Evolutionary conservation across 2,797 vertebrate genomes (phyloP).

Genomic region (Tokudaia muenninki): DNA sequence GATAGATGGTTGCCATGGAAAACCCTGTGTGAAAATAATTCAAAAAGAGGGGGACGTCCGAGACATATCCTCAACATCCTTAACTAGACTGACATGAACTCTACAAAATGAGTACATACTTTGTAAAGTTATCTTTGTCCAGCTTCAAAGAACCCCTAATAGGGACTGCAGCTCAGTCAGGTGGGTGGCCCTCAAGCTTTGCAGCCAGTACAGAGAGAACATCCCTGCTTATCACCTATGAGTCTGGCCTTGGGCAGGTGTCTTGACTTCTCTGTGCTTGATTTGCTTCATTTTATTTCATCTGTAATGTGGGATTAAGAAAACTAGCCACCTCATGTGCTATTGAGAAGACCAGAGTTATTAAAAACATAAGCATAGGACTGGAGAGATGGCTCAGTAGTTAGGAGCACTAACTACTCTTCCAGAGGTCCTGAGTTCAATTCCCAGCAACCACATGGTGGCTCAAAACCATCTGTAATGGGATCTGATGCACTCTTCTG

Average conservation of each 20-base stretch:
- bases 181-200: not conserved
- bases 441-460: too few relatives aligned
- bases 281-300: not conserved
- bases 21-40: not conserved
- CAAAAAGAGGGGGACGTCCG: fast-evolving
- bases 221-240: too few relatives aligned
- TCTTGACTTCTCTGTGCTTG: not conserved
- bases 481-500: too few relatives aligned
- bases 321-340: too few relatives aligned
- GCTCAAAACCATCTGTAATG: too few relatives aligned
- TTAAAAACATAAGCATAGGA: not conserved
- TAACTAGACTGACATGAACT: too few relatives aligned
- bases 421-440: too few relatives aligned
- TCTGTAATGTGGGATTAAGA: not conserved
- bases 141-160: not conserved
- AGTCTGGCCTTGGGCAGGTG: not conserved
- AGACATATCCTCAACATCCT: not conserved
- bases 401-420: too few relatives aligned
- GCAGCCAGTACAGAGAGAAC: too few relatives aligned
- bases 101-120: fast-evolving
- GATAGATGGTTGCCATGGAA: not conserved
- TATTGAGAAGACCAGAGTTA: not conserved
- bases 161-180: not conserved
- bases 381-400: too few relatives aligned
- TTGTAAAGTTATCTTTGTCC: not conserved